Evolutionary conservation across 2,888 invertebrate genomes (phyloP).

Genomic region (Pyrgus malvae): DNA sequence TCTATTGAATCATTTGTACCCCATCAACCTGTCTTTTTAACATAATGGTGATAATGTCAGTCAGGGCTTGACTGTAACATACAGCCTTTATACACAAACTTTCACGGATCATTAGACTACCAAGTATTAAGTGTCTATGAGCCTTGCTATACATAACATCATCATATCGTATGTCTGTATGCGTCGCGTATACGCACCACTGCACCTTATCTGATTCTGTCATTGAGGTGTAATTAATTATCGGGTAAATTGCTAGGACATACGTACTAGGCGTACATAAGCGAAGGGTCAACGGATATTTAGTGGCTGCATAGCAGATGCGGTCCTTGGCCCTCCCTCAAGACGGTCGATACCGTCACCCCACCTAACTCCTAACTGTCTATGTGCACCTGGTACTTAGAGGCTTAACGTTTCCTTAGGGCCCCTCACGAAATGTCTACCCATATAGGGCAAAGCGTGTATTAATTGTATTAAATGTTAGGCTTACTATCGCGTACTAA

Average conservation of each 20-base stretch:
- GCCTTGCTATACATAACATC: slow-evolving; percentile 14
- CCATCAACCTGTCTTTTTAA: too few relatives aligned
- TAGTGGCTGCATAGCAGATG: slow-evolving; percentile 78
- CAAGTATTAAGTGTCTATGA: slow-evolving; percentile 20
- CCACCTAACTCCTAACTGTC: slow-evolving; percentile 69
- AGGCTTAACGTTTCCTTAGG: slow-evolving; percentile 30
- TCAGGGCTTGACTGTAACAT: not conserved
- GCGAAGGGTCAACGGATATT: slow-evolving; percentile 77
- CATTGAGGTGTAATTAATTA: slow-evolving; percentile 78
- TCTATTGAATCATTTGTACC: too few relatives aligned
- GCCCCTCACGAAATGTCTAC: slow-evolving; percentile 20
- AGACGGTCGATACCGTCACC: slow-evolving; percentile 81
- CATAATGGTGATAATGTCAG: too few relatives aligned
- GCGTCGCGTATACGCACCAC: slow-evolving; percentile 46
- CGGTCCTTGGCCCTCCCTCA: slow-evolving; percentile 76
- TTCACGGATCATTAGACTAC: slow-evolving; percentile 23
- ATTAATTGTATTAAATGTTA: slow-evolving; percentile 1
- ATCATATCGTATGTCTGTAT: slow-evolving; percentile 34
- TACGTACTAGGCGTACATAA: slow-evolving; percentile 60
- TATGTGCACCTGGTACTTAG: slow-evolving; percentile 76
- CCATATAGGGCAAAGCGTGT: too few relatives aligned
- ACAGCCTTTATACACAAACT: slow-evolving; percentile 1
- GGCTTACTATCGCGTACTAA: too few relatives aligned
- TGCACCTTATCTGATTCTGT: slow-evolving; percentile 66
- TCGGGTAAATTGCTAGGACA: slow-evolving; percentile 62